Evolutionary conservation across 2,888 invertebrate genomes (phyloP), one percentile per base, ranked within the genome.

Genomic region (Seira ritae): DNA sequence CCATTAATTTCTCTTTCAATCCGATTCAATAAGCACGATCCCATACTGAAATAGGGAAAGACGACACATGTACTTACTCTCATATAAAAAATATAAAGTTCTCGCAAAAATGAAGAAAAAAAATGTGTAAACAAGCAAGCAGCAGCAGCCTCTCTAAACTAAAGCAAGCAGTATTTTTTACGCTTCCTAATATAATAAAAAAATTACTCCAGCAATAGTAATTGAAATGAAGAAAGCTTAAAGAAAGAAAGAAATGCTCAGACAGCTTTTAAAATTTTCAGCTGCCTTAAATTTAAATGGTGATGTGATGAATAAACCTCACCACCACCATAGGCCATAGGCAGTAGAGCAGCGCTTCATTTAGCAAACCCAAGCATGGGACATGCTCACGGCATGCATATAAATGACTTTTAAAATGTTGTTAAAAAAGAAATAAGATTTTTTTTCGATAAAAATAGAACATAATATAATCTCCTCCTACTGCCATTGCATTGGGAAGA

Each of bases 1-100:
- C 88, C 87, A 88, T 88, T 88, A 88, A 88, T 87, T 87, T 88
- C 87, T 86, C 88, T 85, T 82, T 86, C 85, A 86, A 88, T 87
- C 86, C 86, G 83, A 88, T 87, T 86, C 88, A 87, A 88, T 88
- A 86, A 86, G 87, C 86, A 86, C 87, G 86, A 84, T 78, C 85
- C 79, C 81, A 72, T 70, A 69, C 70, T 65, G 66, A 62, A 69
- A 65, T 60, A 80, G 37, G 20, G 37, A 55, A 68, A 15, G 66
- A 46, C 71, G 60, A 66, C 67, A 62, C 22, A 50, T 75, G 22
- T 50, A 23, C 46, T 69, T 19, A 4, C 31, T n/a, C n/a, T n/a
- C n/a, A n/a, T n/a, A n/a, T n/a, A n/a, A n/a, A n/a, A n/a, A n/a
- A n/a, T n/a, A n/a, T n/a, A n/a, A n/a, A n/a, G 8, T 31, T 19